Evolutionary conservation across 2,113 vertebrate species (phyloP), one percentile per base, ranked within the genome.

Genomic region (Ardeotis arabs): DNA sequence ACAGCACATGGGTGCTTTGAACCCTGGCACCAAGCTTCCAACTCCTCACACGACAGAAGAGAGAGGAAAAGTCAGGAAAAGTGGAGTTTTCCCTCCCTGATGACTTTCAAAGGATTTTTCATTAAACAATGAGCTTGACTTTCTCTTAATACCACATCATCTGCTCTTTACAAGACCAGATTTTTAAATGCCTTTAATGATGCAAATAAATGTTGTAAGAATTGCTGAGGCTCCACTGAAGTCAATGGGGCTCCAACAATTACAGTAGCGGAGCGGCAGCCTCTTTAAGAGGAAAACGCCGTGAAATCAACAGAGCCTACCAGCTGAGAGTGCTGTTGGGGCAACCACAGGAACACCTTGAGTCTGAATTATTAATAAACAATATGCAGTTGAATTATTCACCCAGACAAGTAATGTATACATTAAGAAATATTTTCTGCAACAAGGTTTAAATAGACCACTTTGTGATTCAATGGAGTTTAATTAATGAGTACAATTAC

Each of bases 401-500:
- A 77, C 81, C 79, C 50, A 62, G 94, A 94, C 21, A 85, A 95
- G n/a, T 28, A 39, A 10, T 22, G 55, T 85, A 53, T 53, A 50
- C 31, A 31, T 73, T 62, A 59, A 52, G 45, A 62, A 83, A 53
- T 45, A 31, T 24, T 86, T 87, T 68, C 68, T 2, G 3, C 19
- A 41, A 58, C 45, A 53, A 70, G 69, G 14, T 89, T 93, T 92
- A 62, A 89, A 82, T 33, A 67, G 59, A 69, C 72, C 29, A 45
- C 7, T 49, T 89, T 39, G 70, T 4, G 18, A 92, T 85, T 83
- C 92, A 82, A 85, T 10, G 19, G 55, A 45, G 76, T 83, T 94
- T 92, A 96, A 97, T 96, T 90, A 93, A 84, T 4, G 4, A 47
- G 12, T 41, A 80, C 41, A 78, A 77, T 89, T 92, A 80, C n/a